These are phyloP conservation scores for Argentina silus DNA, from an alignment of 2,797 vertebrate genomes.

Conservation along the genomic window DNA sequence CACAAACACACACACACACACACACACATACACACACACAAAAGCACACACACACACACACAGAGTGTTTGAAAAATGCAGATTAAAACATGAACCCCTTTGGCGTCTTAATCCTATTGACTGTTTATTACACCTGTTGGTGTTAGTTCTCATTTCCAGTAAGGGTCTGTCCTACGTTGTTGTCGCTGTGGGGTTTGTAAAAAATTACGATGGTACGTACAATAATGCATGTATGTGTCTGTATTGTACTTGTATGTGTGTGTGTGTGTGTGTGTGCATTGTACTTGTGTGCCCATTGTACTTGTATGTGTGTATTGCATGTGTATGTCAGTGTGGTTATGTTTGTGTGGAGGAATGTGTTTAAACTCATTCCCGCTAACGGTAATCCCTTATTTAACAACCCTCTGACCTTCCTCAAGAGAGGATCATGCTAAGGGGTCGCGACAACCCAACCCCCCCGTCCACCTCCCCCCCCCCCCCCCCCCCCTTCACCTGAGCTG, in stretches of 20 bases:
- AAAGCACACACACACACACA: neutral
- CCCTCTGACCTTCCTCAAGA: constrained; percentile 47
- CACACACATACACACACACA: too few species aligned
- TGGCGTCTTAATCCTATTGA: constrained; percentile 60
- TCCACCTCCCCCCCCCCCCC: constrained; percentile 6
- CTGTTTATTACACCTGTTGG: constrained; percentile 51
- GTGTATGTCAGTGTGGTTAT: constrained; percentile 30
- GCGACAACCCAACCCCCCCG: constrained; percentile 20
- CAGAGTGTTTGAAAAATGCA: constrained; percentile 18
- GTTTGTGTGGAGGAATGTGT: constrained; percentile 26
- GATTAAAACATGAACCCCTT: constrained; percentile 54
- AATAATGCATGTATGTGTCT: neutral
- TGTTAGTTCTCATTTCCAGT: constrained; percentile 32
- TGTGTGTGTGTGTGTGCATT: constrained; percentile 3
- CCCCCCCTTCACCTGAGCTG: constrained; percentile 34
- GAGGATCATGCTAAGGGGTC: constrained; percentile 39
- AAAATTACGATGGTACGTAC: neutral
- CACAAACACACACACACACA: constrained; percentile 12
- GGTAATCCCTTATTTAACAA: constrained; percentile 26
- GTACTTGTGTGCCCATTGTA: neutral
- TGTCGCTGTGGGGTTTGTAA: too few species aligned
- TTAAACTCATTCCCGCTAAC: neutral
- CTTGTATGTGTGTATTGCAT: neutral
- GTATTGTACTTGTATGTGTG: neutral
- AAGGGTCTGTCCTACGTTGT: neutral